Percentiles rank a stretch among this genome's conserved stretches.
Evolutionary conservation across 1,140 invertebrate genomes (phyloP).

Genomic region (Drosophila navojoa): DNA sequence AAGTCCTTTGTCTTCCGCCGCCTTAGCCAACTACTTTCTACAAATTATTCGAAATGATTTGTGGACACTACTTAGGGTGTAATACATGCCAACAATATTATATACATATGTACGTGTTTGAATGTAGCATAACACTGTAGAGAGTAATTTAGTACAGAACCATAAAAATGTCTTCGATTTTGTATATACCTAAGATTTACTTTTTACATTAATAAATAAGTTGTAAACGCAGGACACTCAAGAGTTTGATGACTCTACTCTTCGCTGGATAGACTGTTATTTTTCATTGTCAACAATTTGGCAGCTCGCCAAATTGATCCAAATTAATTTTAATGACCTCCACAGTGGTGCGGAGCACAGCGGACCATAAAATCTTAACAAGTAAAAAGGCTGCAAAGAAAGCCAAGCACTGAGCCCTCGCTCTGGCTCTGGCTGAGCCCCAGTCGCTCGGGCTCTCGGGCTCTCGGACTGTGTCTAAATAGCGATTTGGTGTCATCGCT

Average conservation of each 20-base stretch:
- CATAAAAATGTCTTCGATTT: slow-evolving; percentile 66
- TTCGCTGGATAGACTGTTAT: slow-evolving; percentile 57
- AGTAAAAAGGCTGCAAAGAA: slow-evolving; percentile 41
- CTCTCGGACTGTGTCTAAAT: slow-evolving; percentile 74
- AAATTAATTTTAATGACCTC: slow-evolving; percentile 84
- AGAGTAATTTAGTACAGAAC: slow-evolving; percentile 57
- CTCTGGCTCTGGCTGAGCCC: neutral
- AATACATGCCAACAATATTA: slow-evolving; percentile 3
- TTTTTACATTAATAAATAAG: slow-evolving; percentile 70
- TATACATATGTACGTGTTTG: slow-evolving; percentile 6
- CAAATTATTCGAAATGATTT: slow-evolving; percentile 73
- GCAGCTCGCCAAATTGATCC: slow-evolving; percentile 83
- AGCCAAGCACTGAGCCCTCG: slow-evolving; percentile 3
- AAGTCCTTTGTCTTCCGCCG: slow-evolving; percentile 31
- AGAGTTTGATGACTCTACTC: slow-evolving; percentile 69
- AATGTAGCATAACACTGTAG: slow-evolving; percentile 21
- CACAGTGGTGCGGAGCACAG: slow-evolving; percentile 55
- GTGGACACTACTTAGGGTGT: slow-evolving; percentile 47
- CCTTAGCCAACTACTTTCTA: slow-evolving; percentile 41
- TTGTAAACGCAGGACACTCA: slow-evolving; percentile 64
- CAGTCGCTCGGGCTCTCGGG: neutral
- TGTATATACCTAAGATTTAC: slow-evolving; percentile 60
- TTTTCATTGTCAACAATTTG: slow-evolving; percentile 84
- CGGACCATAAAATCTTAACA: slow-evolving; percentile 69
- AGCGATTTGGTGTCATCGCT: slow-evolving; percentile 84